Base-by-base conservation (phyloP, 2,888 invertebrate genomes). In the Drosophila paramelanica region DNA sequence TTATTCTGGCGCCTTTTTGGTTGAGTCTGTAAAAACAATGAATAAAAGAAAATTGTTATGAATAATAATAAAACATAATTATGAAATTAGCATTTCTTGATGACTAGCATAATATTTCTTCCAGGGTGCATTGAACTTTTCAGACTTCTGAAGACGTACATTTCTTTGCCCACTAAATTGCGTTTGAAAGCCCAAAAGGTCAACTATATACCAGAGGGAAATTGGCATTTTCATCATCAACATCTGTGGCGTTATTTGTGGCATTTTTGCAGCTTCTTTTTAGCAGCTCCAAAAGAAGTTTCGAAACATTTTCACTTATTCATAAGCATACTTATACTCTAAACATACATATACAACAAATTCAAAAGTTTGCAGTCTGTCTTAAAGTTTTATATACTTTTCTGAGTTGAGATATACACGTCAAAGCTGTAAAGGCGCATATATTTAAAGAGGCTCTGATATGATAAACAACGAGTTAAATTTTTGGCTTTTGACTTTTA, bases 61-160 rank as follows among this genome's bases (percentile, higher is more conserved):
- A 83, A 78, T 71, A 66, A 73, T 73, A 64, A 70, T 60, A 75
- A 81, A 74, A 81, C 78, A 76, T 50, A 71, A 71, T 77, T 72
- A 56, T 62, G 71, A 74, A 75, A 66, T 67, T 70, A 64, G 59
- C 75, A 59, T 51, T 59, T 65, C 31, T 14, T 20, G 43, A 45
- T 42, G 33, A 52, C 51, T 10, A 51, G 39, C 20, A n/a, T 20
- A 43, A 41, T 39, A 39, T 45, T 43, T 31, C 17, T 33, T 23
- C 3, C 38, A 8, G 52, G 3, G 52, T 73, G 55, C 73, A 67
- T 6, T 72, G 67, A 73, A 57, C 73, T 67, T 50, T 38, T 45
- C 11, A 27, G 13, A 49, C 20, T 47, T 13, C 14, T 6, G 41
- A 17, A 47, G 42, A 25, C 39, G 14, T 13, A 36, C 43, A 70